These are phyloP conservation scores for Zeugodacus cucurbitae DNA, from an alignment of 1,140 invertebrate species.

Conservation along the genomic window DNA sequence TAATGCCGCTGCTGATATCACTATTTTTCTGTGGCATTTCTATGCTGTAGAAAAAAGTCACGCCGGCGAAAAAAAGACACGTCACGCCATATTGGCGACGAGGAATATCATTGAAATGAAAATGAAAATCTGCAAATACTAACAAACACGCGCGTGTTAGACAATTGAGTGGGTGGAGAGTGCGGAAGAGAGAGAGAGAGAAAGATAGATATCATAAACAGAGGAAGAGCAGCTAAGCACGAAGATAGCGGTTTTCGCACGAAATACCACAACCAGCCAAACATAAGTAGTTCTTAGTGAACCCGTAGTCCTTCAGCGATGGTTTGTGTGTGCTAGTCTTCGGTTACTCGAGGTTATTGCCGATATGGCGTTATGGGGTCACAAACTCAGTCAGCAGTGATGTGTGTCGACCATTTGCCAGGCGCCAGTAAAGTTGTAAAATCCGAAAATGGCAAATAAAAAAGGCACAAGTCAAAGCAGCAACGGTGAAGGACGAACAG, in stretches of 20 bases:
- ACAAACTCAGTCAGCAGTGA: neutral
- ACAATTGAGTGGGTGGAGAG: neutral
- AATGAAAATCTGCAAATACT: constrained; percentile 9
- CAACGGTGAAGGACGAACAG: neutral
- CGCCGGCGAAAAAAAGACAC: neutral
- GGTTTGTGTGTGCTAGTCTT: neutral
- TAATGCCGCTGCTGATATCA: neutral
- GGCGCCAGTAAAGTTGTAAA: constrained; percentile 38
- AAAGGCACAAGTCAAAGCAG: constrained; percentile 13
- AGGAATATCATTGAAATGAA: constrained; percentile 17
- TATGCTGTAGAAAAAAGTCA: neutral
- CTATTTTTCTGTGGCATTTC: neutral
- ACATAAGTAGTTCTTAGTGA: neutral
- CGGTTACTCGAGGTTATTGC: neutral
- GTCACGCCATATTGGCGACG: constrained; percentile 28
- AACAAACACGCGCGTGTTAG: neutral
- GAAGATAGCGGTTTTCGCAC: neutral
- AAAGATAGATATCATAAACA: neutral
- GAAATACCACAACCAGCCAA: neutral
- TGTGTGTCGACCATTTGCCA: neutral
- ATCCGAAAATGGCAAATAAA: constrained; percentile 2
- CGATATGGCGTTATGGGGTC: neutral
- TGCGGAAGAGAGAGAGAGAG: neutral
- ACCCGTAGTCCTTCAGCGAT: neutral
- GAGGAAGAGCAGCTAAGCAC: neutral